Conservation (phyloP, 2,797 vertebrate species). For the Coreius guichenoti region DNA sequence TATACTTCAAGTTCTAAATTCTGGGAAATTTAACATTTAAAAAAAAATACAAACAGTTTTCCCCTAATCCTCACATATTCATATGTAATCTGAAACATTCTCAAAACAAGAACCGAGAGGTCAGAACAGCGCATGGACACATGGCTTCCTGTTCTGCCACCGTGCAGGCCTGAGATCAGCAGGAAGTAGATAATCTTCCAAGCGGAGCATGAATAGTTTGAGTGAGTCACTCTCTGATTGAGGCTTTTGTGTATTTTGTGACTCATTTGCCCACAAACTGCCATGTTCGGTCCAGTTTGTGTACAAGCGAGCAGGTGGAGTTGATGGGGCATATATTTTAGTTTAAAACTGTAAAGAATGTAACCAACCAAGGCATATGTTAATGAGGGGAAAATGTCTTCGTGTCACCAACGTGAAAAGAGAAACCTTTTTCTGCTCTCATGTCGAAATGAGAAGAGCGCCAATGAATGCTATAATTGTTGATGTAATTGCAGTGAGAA, state of each 20-base stretch:
- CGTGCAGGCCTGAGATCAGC: conserved; percentile 33
- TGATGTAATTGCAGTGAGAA: neutral
- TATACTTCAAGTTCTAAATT: neutral
- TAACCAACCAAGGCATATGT: neutral
- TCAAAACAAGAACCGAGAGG: neutral
- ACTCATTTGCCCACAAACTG: conserved; percentile 56
- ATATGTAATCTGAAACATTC: neutral
- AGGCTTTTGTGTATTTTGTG: conserved; percentile 54
- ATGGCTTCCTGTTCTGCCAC: conserved; percentile 48
- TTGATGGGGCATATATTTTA: neutral
- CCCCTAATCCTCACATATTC: neutral
- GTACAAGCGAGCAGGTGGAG: conserved; percentile 50
- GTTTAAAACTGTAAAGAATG: neutral
- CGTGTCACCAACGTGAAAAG: neutral
- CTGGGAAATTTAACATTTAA: neutral
- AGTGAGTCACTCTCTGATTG: conserved; percentile 58
- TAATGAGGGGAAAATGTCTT: neutral
- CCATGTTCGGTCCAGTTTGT: conserved; percentile 48
- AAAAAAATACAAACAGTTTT: neutral
- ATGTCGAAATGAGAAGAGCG: neutral
- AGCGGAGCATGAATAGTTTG: conserved; percentile 53
- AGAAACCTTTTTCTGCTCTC: neutral
- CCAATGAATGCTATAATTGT: neutral
- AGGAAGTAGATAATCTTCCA: conserved; percentile 63
- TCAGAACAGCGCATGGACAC: conserved; percentile 11